Percentiles rank a stretch among this genome's conserved stretches.
These are phyloP conservation scores for Nematostella vectensis DNA, from an alignment of 92 coral and sea anemone species.

Conservation along the genomic window DNA sequence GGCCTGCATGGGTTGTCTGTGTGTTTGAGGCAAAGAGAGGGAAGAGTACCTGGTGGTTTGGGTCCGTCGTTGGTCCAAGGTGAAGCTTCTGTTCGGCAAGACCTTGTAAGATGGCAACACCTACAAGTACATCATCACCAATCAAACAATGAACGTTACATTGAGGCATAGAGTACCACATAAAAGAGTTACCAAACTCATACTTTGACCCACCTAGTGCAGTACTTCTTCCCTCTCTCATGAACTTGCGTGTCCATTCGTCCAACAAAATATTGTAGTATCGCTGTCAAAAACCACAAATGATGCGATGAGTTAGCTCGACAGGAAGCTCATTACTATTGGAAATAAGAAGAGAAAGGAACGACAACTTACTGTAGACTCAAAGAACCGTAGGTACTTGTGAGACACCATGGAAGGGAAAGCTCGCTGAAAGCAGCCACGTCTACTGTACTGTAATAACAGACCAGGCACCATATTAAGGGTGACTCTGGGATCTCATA, in stretches of 20 bases:
- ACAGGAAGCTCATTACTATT: not conserved
- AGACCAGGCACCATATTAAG: no score
- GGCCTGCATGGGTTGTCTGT: not conserved
- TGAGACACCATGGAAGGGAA: constrained; percentile 85
- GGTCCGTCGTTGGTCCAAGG: constrained; percentile 41
- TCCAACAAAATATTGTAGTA: constrained; percentile 82
- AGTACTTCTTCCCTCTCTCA: constrained; percentile 92
- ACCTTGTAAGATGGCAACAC: constrained; percentile 65
- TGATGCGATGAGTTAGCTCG: not conserved
- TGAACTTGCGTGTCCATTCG: constrained; percentile 93
- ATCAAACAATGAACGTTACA: not conserved
- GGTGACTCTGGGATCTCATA: no score
- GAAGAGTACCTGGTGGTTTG: constrained; percentile 52
- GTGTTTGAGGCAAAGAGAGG: not conserved
- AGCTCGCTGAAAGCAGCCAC: constrained; percentile 95
- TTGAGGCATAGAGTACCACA: no score
- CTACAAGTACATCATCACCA: no score
- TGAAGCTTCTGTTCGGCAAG: constrained; percentile 67
- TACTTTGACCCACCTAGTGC: constrained; percentile 48
- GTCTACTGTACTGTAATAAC: constrained; percentile 58
- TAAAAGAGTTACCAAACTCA: not conserved
- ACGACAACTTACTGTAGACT: constrained; percentile 72
- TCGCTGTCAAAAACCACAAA: constrained; percentile 39
- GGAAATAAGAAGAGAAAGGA: not conserved
- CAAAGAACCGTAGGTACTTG: constrained; percentile 80